Base-by-base conservation (phyloP, 2,888 invertebrate genomes). In the Oscheius sp. region DNA sequence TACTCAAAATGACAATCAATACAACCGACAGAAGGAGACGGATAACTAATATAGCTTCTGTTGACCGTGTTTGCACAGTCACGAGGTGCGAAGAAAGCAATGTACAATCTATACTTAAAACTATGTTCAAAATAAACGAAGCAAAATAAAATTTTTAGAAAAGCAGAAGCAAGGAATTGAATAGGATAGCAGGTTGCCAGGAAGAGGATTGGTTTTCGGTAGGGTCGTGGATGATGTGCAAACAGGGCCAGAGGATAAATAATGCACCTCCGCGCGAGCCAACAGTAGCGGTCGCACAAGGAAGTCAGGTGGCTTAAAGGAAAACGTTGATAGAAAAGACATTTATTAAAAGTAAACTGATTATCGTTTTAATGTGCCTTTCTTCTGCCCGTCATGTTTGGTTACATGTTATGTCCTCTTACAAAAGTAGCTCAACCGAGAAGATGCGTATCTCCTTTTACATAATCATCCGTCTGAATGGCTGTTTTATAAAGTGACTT, bases 151-250 rank as follows among this genome's bases (percentile, higher is more conserved):
- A n/a, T n/a, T n/a, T n/a, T n/a, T n/a, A n/a, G n/a, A n/a, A n/a
- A n/a, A n/a, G n/a, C n/a, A n/a, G n/a, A 26, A 47, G 24, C 47
- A 47, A 22, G 47, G 2, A 24, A 12, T 47, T 47, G 47, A 47
- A 24, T 12, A 36, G 54, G 9, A 17, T 17, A 20, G 54, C 33
- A 17, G 33, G 24, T 33, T 54, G 44, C 44, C 59, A 59, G 59
- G 26, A 26, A 59, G 44, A 44, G 26, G 44, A 59, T 59, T 59
- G 59, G 59, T 59, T 59, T 59, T 59, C 59, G 59, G 59, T 59
- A 41, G 44, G 54, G 38, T 59, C 59, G 59, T 59, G 59, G 59
- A 59, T 44, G 59, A 59, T 59, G 59, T 59, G 59, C 59, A 59
- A 59, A 59, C n/a, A 59, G 59, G 28, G 59, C 44, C 59, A 26